phyloP scores from a whole-genome alignment of 2,113 vertebrate species.

The Hucho hucho region DNA sequence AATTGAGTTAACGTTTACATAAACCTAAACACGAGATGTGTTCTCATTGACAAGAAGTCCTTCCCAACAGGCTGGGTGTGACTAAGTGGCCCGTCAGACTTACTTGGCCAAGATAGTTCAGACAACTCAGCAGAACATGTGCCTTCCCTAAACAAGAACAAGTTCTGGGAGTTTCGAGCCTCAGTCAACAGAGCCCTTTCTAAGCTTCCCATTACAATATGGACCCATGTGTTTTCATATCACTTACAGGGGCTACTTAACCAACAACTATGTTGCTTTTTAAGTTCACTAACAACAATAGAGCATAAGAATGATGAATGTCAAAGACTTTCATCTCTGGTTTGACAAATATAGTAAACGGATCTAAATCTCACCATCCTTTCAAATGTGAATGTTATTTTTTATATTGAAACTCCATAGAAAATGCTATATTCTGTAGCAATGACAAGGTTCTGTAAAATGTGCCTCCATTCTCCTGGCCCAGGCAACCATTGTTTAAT shows the following conservation, averaged over 20 bases:
- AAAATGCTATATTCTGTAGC: too few species aligned
- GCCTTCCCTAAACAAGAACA: slow-evolving; percentile 47
- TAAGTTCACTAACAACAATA: background rate
- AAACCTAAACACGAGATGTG: background rate
- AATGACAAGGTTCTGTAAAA: too few species aligned
- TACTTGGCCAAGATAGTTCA: slow-evolving; percentile 15
- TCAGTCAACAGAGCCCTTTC: too few species aligned
- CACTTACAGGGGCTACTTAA: background rate
- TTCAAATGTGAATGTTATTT: background rate
- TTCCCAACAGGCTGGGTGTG: slow-evolving; percentile 18
- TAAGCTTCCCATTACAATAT: background rate
- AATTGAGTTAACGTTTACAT: slow-evolving; percentile 22
- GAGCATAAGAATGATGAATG: too few species aligned
- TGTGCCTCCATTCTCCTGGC: slow-evolving; percentile 29
- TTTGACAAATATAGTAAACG: background rate
- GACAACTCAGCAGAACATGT: slow-evolving; percentile 46
- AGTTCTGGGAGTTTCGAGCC: background rate
- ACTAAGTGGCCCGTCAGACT: slow-evolving; percentile 29
- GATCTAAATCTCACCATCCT: background rate
- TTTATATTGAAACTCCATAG: too few species aligned
- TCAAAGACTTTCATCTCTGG: background rate
- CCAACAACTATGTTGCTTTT: background rate
- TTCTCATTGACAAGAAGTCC: background rate
- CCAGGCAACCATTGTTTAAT: background rate
- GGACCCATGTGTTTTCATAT: background rate